A percentile compares a stretch with the other conserved stretches of the same genome.
phyloP scores from a whole-genome alignment of 2,113 vertebrate genomes.

The Speoplatyrhinus poulsoni region DNA sequence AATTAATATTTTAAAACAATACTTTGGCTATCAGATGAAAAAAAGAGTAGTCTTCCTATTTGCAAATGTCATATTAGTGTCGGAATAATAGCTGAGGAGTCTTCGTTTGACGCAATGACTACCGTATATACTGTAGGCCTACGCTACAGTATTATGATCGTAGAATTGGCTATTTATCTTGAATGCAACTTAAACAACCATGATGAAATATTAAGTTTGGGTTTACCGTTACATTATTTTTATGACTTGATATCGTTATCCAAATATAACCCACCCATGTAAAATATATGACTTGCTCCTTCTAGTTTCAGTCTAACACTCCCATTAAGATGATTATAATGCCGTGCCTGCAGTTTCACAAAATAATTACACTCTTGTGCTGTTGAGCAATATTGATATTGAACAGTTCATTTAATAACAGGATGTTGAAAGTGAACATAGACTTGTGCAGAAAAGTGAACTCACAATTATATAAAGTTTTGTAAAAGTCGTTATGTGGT shows the following conservation, averaged over 20 bases:
- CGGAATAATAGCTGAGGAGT: too few relatives aligned
- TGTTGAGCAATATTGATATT: neutral
- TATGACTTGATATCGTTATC: neutral
- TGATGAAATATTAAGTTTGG: too few relatives aligned
- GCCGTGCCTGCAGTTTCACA: neutral
- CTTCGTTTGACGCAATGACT: too few relatives aligned
- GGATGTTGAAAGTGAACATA: neutral
- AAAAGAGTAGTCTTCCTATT: too few relatives aligned
- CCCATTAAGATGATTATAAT: neutral
- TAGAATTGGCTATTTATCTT: too few relatives aligned
- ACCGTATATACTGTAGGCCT: too few relatives aligned
- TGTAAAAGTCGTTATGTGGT: neutral
- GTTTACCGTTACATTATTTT: neutral
- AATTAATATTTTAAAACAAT: too few relatives aligned
- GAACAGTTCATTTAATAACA: neutral
- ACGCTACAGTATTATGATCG: too few relatives aligned
- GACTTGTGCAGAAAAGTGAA: neutral
- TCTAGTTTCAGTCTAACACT: neutral
- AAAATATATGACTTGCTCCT: conserved; percentile 7
- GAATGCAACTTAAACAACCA: too few relatives aligned
- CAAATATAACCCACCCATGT: neutral
- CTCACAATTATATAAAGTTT: neutral
- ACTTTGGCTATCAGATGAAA: too few relatives aligned
- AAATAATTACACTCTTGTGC: neutral
- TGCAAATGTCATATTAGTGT: too few relatives aligned